These are phyloP conservation scores for Entomobrya multifasciata DNA, from an alignment of 2,888 invertebrate genomes.

Conservation along the genomic window DNA sequence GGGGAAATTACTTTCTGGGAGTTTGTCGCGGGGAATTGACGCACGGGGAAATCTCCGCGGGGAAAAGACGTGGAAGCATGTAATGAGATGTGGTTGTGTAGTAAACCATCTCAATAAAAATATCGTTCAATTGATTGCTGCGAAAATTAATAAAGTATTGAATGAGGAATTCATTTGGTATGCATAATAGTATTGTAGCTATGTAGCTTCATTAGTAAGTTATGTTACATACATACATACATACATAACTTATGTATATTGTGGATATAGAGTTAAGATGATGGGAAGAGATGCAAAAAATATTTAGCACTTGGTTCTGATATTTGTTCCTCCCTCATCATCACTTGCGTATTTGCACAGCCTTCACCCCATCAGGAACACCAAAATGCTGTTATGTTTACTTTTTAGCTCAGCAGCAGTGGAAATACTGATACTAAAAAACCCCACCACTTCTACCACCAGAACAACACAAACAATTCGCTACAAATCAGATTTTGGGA, in stretches of 20 bases:
- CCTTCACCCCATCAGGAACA: conserved; percentile 52
- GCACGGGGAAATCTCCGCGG: no score
- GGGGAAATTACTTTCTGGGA: no score
- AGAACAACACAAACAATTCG: background rate
- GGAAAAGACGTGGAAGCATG: no score
- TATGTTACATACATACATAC: no score
- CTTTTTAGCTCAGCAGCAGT: background rate
- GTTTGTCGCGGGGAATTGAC: no score
- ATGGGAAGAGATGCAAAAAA: no score
- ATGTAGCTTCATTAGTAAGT: no score
- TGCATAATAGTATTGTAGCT: background rate
- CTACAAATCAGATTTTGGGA: conserved; percentile 14
- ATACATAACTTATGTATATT: no score
- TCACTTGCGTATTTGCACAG: background rate
- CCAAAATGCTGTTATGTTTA: background rate
- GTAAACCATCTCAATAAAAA: background rate
- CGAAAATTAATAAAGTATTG: conserved; percentile 9
- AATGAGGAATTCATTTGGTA: background rate
- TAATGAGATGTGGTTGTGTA: background rate
- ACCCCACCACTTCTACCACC: background rate
- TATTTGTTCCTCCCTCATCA: background rate
- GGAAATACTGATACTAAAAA: background rate
- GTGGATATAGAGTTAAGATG: background rate
- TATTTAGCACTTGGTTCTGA: background rate
- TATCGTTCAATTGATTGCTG: conserved; percentile 14